These are phyloP conservation scores for Pollimyrus isidori DNA, from an alignment of 2,113 vertebrate species.

Conservation along the genomic window DNA sequence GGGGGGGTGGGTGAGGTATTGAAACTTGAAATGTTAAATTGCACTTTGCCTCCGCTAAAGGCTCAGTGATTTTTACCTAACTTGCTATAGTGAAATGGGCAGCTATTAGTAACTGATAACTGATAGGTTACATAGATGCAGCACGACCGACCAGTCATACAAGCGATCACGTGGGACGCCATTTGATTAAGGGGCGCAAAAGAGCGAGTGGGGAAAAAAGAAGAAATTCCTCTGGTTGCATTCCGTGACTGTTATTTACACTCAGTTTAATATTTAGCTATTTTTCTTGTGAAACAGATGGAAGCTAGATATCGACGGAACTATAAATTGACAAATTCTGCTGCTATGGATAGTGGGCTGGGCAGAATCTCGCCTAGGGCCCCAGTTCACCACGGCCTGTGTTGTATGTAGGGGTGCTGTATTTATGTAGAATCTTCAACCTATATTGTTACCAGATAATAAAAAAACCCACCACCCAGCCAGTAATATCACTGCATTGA, in stretches of 20 bases:
- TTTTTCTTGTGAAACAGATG: background rate
- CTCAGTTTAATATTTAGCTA: background rate
- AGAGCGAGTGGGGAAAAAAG: background rate
- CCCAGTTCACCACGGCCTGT: background rate
- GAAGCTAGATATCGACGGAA: background rate
- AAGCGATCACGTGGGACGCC: background rate
- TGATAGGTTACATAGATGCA: background rate
- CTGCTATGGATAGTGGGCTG: background rate
- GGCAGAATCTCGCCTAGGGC: background rate
- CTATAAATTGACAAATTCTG: background rate
- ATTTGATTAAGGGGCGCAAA: background rate
- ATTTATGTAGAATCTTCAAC: background rate
- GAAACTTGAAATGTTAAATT: background rate
- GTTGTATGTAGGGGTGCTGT: background rate
- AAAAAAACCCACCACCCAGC: background rate
- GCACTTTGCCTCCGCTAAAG: background rate
- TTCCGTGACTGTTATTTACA: background rate
- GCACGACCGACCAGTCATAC: background rate
- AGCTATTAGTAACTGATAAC: background rate
- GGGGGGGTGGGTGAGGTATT: background rate
- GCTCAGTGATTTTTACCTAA: background rate
- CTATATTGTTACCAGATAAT: background rate
- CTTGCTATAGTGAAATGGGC: background rate
- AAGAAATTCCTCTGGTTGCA: background rate
- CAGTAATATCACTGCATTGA: background rate